Evolutionary conservation across 2,797 vertebrate species (phyloP), one percentile per base, ranked within the genome.

Genomic region (Nannoperca australis): DNA sequence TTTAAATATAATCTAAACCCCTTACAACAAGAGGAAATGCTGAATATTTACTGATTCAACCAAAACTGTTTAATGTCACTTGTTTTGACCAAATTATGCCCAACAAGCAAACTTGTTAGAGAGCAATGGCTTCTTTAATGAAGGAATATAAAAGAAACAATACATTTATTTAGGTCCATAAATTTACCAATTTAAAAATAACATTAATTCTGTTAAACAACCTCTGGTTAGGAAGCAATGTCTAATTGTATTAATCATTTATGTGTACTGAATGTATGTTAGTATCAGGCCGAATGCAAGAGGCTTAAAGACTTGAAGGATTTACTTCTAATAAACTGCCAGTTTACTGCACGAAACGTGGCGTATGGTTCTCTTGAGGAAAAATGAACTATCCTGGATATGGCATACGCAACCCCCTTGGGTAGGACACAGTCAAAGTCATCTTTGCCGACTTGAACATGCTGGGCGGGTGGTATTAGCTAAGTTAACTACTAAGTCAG

Each of bases 391-490:
- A 20, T 44, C 7, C 12, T 50, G 22, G 8, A 64, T 7, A 32
- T 12, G 10, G n/a, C 32, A 36, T 2, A 22, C 5, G n/a, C 36
- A 27, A 10, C 4, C 40, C 11, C 15, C 34, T 15, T 13, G 3
- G 12, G 2, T 0, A 51, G 18, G 15, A 51, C 62, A 78, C 14
- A 58, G 20, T 27, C 24, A 27, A 38, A 9, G 14, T 36, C 34
- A 11, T 27, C 63, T 18, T 54, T 78, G 20, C 44, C 60, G 70
- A 62, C 22, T 53, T 36, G 17, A 53, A 13, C 61, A 24, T 67
- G 56, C 40, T 50, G 61, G 18, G 62, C 27, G n/a, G 55, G 53
- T 24, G 70, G 62, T 15, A 67, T 85, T 84, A 89, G 66, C 89
- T 72, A 80, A 65, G 60, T 5, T 47, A 45, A 47, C 42, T 40